phyloP scores from a whole-genome alignment of 2,113 vertebrate genomes.

The Diadophis punctatus region DNA sequence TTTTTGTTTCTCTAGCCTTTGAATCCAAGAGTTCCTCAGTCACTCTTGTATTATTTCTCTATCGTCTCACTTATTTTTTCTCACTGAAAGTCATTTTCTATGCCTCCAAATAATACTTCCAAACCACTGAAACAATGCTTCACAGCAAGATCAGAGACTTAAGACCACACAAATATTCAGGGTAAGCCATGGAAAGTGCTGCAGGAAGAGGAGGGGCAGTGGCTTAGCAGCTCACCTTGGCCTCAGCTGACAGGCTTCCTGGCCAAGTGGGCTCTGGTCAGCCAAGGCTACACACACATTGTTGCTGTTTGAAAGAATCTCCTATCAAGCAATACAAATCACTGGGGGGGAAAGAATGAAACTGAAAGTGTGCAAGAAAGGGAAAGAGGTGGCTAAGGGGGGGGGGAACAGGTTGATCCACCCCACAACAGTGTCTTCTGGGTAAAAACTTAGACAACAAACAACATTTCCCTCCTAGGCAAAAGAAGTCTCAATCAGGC shows the following conservation, averaged over 20 bases:
- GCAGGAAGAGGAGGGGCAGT: neutral
- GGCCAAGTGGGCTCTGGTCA: neutral
- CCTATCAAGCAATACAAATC: neutral
- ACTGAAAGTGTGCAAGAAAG: neutral
- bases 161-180: neutral
- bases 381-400: neutral
- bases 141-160: neutral
- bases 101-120: neutral
- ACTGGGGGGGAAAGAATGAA: neutral
- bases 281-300: neutral
- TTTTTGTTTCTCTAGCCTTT: neutral
- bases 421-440: neutral
- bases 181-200: neutral
- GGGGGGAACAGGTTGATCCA: neutral
- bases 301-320: neutral
- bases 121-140: neutral
- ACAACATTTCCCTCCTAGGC: neutral
- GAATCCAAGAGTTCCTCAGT: neutral
- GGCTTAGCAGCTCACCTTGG: neutral
- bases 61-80: neutral
- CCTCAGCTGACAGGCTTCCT: neutral
- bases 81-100: neutral
- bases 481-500: neutral
- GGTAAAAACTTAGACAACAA: neutral
- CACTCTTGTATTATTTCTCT: neutral